Conservation (phyloP, 2,113 vertebrate genomes). For the Coracopsis vasa region DNA sequence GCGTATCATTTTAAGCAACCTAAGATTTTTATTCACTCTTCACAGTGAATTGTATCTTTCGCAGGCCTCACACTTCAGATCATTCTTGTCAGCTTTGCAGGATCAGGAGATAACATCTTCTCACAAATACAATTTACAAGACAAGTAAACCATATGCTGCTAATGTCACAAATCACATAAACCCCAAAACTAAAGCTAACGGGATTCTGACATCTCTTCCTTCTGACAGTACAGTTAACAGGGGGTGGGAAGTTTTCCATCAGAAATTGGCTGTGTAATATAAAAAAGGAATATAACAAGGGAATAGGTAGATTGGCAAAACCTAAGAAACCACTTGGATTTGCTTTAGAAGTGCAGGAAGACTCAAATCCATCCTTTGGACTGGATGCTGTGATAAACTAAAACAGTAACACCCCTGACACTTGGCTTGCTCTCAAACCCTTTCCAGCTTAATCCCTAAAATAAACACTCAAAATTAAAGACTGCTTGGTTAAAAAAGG, state of each 20-base stretch:
- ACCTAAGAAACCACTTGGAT: not conserved
- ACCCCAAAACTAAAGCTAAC: not conserved
- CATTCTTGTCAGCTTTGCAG: not conserved
- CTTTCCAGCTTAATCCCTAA: conserved; percentile 16
- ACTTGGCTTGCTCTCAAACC: conserved; percentile 13
- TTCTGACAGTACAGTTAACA: not conserved
- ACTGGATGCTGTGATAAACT: not conserved
- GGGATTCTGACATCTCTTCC: not conserved
- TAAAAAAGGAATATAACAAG: not conserved
- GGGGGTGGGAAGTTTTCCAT: not conserved
- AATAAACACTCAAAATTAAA: conserved; percentile 25
- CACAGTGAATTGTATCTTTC: not conserved
- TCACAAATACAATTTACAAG: not conserved
- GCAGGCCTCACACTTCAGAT: not conserved
- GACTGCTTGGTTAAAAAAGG: not conserved
- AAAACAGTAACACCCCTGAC: not conserved
- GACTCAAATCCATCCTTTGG: not conserved
- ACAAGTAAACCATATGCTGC: not conserved
- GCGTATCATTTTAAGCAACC: not conserved
- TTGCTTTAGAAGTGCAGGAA: not conserved
- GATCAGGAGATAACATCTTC: not conserved
- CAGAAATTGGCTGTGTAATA: not conserved
- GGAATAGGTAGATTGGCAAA: not conserved
- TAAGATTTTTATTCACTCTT: not conserved
- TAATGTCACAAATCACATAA: not conserved